Percentiles rank a stretch among this genome's conserved stretches.
Conservation (phyloP, 2,113 vertebrate species). For the Toxostoma redivivum region DNA sequence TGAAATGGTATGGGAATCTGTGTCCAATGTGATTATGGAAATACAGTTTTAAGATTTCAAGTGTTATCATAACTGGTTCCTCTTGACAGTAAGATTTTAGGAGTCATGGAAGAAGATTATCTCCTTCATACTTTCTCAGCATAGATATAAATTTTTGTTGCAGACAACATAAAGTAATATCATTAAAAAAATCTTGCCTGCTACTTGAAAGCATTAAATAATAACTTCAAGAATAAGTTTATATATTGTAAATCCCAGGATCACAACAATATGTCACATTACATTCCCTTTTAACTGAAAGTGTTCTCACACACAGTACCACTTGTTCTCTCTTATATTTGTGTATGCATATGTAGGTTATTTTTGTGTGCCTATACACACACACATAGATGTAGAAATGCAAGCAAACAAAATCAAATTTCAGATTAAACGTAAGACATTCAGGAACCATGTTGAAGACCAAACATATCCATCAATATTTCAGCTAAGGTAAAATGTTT, state of each 20-base stretch:
- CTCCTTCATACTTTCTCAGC: neutral
- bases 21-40: neutral
- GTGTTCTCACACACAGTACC: neutral
- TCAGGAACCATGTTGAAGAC: neutral
- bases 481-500: neutral
- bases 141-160: neutral
- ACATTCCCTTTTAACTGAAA: neutral
- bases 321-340: neutral
- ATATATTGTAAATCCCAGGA: neutral
- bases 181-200: neutral
- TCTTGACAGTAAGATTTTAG: neutral
- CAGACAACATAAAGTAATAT: neutral
- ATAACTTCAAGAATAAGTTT: neutral
- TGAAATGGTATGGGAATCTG: neutral
- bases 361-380: neutral
- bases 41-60: neutral
- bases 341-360: rapidly evolving
- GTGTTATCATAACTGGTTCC: neutral
- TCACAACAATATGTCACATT: neutral
- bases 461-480: neutral
- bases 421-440: neutral
- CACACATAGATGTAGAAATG: neutral
- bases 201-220: neutral
- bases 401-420: neutral
- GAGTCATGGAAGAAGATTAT: neutral